phyloP scores from a whole-genome alignment of 2,113 vertebrate genomes.

The Apteryx owenii region DNA sequence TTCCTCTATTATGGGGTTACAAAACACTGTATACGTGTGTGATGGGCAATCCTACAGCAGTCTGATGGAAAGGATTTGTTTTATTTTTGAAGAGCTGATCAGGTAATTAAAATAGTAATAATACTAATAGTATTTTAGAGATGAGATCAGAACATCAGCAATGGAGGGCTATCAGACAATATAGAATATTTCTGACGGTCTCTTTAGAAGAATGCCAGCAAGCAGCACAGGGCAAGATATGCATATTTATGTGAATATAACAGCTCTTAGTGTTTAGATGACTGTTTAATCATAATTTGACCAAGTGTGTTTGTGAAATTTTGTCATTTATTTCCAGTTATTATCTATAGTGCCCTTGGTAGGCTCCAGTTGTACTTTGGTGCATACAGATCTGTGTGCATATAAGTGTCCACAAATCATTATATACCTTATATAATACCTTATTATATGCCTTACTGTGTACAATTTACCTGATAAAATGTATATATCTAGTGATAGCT shows the following conservation, averaged over 20 bases:
- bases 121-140: neutral
- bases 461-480: neutral
- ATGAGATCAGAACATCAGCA: neutral
- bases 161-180: neutral
- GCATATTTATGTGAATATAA: neutral
- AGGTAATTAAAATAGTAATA: neutral
- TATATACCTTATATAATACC: neutral
- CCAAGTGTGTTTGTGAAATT: neutral
- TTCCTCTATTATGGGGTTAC: neutral
- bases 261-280: neutral
- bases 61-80: neutral
- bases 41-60: neutral
- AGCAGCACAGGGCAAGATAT: neutral
- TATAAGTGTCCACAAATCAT: neutral
- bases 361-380: neutral
- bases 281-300: neutral
- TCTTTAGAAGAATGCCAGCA: neutral
- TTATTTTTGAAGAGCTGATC: neutral
- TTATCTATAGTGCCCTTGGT: neutral
- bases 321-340: neutral
- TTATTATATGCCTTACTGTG: neutral
- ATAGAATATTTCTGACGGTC: accelerated
- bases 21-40: accelerated
- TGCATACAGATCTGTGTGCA: neutral
- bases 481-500: neutral